These are phyloP conservation scores for Pocillopora meandrina DNA, from an alignment of 92 coral and sea anemone species.

Conservation along the genomic window DNA sequence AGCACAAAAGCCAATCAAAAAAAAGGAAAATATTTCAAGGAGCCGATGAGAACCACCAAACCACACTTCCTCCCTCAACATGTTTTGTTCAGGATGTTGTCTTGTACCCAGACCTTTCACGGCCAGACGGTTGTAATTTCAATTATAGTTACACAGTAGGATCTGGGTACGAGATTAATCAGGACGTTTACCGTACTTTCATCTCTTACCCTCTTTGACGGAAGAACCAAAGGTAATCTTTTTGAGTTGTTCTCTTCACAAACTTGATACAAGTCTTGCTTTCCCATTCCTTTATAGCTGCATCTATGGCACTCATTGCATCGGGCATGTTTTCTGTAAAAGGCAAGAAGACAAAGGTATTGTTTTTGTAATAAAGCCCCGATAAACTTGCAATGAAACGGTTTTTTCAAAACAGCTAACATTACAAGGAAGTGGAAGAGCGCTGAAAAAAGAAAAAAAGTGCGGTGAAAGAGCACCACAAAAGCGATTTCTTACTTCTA, in stretches of 20 bases:
- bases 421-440: background rate
- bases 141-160: no score
- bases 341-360: background rate
- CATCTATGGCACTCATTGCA: constrained; percentile 64
- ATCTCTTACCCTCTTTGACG: constrained; percentile 78
- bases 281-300: constrained; percentile 80
- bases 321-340: constrained; percentile 68
- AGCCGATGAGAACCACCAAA: no score
- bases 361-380: background rate
- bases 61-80: no score
- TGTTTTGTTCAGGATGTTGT: no score
- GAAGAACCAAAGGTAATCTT: constrained; percentile 85
- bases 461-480: no score
- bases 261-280: constrained; percentile 80
- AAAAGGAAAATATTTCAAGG: no score
- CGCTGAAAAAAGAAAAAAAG: background rate
- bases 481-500: background rate
- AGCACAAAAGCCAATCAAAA: no score
- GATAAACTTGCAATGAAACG: no score
- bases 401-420: no score
- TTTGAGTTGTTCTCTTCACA: constrained; percentile 71
- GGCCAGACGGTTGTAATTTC: no score
- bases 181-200: background rate
- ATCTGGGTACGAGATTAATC: no score
- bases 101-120: no score